Base-by-base conservation (phyloP, 2,113 vertebrate genomes). In the Forbesichthys papilliferus region DNA sequence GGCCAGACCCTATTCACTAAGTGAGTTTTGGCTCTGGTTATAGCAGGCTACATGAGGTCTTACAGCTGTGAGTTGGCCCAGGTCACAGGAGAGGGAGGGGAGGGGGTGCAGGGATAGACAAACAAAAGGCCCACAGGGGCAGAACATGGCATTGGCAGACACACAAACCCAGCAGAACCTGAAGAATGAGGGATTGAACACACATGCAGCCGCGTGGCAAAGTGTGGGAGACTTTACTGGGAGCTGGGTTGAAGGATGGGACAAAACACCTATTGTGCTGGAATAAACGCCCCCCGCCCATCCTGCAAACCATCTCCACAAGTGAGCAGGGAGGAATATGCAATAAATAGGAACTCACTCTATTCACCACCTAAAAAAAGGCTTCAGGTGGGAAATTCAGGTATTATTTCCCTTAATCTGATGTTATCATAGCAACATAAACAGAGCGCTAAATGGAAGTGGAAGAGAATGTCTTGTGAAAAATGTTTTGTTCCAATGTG, bases 111-210 rank as follows among this genome's bases (percentile, higher is more conserved):
- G 61, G 49, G 48, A 48, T 61, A 53, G 57, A 34, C 51, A 49
- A 61, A 68, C 78, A 74, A 75, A 57, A 1, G 11, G 4, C 58
- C 63, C 63, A 68, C 14, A 48, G 42, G 65, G 63, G 52, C 48
- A 64, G 63, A 54, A 68, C 71, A 66, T 61, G 42, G 9, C 27
- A 74, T 46, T 48, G 36, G 49, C 42, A 64, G 56, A 74, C 34
- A 48, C 53, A 61, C 49, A 77, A 3, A 61, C 52, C 42, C 46
- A n/a, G 54, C 47, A 51, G 63, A 66, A 56, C 42, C 54, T 52
- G 68, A 36, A 42, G 53, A 57, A 6, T n/a, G 13, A 14, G 52
- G 12, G 7, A 42, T 1, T 42, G 36, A 42, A 42, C 36, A 42
- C 36, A 14, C 53, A 54, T 55, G 4, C 14, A 16, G 5, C 36